Evolutionary conservation across 2,113 vertebrate genomes (phyloP), one percentile per base, ranked within the genome.

Genomic region (Serilophus lunatus): DNA sequence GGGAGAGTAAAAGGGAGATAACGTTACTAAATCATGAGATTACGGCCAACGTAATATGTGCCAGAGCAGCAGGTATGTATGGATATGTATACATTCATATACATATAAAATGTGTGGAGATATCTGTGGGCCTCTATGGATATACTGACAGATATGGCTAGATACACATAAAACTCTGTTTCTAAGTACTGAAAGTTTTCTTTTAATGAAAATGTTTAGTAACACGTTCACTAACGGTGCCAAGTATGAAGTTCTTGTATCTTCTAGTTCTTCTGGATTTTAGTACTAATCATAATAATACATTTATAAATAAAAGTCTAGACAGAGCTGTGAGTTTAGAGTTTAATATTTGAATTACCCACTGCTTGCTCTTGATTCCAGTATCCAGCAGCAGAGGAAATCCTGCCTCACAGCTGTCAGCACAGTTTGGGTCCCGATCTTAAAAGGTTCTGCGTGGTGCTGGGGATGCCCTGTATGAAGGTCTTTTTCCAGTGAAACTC

Each of bases 1-100:
- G 49, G 71, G 85, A 83, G 54, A 88, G 85, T 63, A 51, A 94
- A 78, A 60, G 64, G 76, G 59, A 92, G 85, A 90, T 95, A 96
- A 93, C 0, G 0, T 93, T 93, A 83, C 85, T 88, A 90, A 95
- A 68, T 72, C 69, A 13, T 81, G 51, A 90, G 84, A 56, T 86
- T 88, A 88, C 69, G 59, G 63, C 54, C 33, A 50, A 28, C 12
- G 4, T 80, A 77, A 9, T 80, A 9, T 38, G 31, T 60, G 56
- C 92, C 68, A 78, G 64, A 70, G 40, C 64, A 90, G 88, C 60
- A 71, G 71, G 69, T 92, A 44, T 88, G 11, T 76, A 14, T 51
- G 54, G 49, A n/a, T 90, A 44, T 44, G 25, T 69, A 88, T 83
- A 69, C n/a, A 81, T 38, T 70, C 9, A 56, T 18, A 12, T 8